Base-by-base conservation (phyloP, 2,797 vertebrate genomes). In the Prionace glauca region DNA sequence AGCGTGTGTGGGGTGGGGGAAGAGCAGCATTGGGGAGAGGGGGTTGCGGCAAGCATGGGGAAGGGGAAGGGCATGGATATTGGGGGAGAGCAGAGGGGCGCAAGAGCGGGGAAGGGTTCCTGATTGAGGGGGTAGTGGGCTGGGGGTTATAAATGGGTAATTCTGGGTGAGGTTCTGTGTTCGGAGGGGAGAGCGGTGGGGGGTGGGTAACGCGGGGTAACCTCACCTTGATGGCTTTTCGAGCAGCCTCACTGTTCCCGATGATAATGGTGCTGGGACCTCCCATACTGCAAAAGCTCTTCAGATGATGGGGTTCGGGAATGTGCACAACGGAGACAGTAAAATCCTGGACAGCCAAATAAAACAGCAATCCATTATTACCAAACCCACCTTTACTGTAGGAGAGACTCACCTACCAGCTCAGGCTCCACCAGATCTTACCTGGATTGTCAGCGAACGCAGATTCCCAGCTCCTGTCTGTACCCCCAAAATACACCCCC, bases 221-320 rank as follows among this genome's bases (percentile, higher is more conserved):
- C 67, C 97, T 97, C 95, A 99, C 98, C 97, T 98, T 96, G 3
- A 99, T 98, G 0, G 98, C 98, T 96, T 98, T 98, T 96, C 98
- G 98, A 91, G 98, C 98, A 0, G 98, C 98, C 0, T 99, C 98
- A 1, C 97, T 98, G 96, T 97, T 98, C 96, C 98, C 98, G 5
- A 98, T 98, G 94, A 99, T 97, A 95, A 99, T 98, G 0, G 98
- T 98, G 95, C 98, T 97, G 0, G 98, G 98, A 9, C 98, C 99
- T 0, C 98, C 98, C 99, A 99, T 99, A 95, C 98, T 98, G 92
- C 98, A 99, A 97, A 99, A 97, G 96, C 98, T 98, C 92, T 98
- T 98, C 96, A 99, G 98, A 16, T 98, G 98, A 95, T 97, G 97
- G 67, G 98, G 97, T 22, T 98, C 98, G 8, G 97, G 97, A 65